Conservation (phyloP, 2,113 vertebrate species). For the Entelurus aequoreus region DNA sequence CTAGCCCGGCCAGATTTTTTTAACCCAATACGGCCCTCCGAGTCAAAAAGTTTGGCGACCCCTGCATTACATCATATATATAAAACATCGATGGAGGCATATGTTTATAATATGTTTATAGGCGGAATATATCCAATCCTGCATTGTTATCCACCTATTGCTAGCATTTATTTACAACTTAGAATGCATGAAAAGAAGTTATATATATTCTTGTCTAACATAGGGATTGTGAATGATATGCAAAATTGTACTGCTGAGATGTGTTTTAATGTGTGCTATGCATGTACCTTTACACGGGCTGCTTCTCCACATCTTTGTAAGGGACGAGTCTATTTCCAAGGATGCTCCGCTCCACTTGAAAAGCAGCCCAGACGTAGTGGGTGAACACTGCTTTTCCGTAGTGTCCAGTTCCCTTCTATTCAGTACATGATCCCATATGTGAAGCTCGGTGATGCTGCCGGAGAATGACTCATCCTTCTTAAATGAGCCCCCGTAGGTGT, state of each 20-base stretch:
- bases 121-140: too few species aligned
- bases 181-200: too few species aligned
- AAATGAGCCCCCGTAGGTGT: conserved; percentile 55
- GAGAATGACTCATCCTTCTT: conserved; percentile 63
- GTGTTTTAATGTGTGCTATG: neutral
- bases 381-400: conserved; percentile 68
- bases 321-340: conserved; percentile 60
- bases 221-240: too few species aligned
- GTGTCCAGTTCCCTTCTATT: conserved; percentile 51
- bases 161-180: too few species aligned
- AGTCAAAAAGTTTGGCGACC: too few species aligned
- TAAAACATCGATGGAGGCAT: too few species aligned
- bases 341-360: conserved; percentile 60
- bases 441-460: conserved; percentile 68
- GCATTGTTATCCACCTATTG: too few species aligned
- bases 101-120: too few species aligned
- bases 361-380: conserved; percentile 59
- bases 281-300: conserved; percentile 67
- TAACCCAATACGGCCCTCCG: too few species aligned
- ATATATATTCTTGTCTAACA: too few species aligned
- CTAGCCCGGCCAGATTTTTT: too few species aligned
- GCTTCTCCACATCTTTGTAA: conserved; percentile 39
- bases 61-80: too few species aligned
- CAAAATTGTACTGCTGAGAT: neutral
- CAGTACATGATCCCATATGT: conserved; percentile 72